phyloP scores from a whole-genome alignment of 2,113 vertebrate species.

The Gasterosteus nipponicus region DNA sequence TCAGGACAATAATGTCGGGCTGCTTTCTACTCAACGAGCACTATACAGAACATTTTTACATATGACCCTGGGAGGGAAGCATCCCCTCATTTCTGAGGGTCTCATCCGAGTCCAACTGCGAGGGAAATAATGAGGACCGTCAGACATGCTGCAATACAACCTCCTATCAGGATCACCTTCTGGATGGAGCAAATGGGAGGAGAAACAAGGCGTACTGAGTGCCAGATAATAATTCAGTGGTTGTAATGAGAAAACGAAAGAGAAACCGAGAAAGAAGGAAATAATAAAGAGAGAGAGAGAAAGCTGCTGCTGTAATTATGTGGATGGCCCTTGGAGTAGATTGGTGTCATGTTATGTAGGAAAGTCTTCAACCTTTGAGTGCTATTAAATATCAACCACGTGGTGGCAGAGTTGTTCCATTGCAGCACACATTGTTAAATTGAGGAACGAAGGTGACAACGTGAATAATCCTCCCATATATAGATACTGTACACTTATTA shows the following conservation, averaged over 20 bases:
- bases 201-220: slow-evolving; percentile 23
- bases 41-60: not conserved
- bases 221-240: slow-evolving; percentile 32
- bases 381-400: slow-evolving; percentile 31
- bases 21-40: not conserved
- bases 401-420: slow-evolving; percentile 64
- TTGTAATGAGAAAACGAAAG: not conserved
- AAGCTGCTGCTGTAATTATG: not conserved
- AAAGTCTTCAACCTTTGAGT: slow-evolving; percentile 2
- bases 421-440: not conserved
- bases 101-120: slow-evolving; percentile 74
- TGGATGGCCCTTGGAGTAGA: not conserved
- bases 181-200: slow-evolving; percentile 52
- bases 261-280: not conserved
- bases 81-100: slow-evolving; percentile 4
- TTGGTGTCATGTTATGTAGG: not conserved
- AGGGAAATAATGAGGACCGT: slow-evolving; percentile 76
- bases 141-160: slow-evolving; percentile 71
- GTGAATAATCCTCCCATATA: not conserved
- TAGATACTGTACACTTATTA: not conserved
- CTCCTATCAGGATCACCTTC: slow-evolving; percentile 80
- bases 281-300: slow-evolving; percentile 1
- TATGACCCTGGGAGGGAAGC: not conserved
- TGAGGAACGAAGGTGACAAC: not conserved
- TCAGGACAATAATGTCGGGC: not conserved